These are phyloP conservation scores for Crioceris asparagi DNA, from an alignment of 2,888 invertebrate species.

Conservation along the genomic window DNA sequence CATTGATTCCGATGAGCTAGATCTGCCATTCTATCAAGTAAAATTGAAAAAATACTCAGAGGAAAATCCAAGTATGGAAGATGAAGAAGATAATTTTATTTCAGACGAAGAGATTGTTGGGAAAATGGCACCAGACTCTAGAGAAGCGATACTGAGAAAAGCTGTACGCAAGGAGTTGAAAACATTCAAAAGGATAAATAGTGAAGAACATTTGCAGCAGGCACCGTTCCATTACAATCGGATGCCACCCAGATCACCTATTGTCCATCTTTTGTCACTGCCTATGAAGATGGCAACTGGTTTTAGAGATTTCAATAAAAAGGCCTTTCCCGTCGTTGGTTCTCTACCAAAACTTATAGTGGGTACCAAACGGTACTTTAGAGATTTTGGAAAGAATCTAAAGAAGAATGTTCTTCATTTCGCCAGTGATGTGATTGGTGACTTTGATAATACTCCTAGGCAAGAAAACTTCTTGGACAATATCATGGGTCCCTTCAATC, in stretches of 20 bases:
- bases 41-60: conserved; percentile 11
- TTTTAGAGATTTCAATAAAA: conserved; percentile 26
- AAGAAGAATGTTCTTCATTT: conserved; percentile 28
- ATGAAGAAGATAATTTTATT: conserved; percentile 7
- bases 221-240: conserved; percentile 6
- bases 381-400: conserved; percentile 30
- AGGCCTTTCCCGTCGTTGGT: conserved; percentile 27
- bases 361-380: conserved; percentile 29
- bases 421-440: conserved; percentile 28
- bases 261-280: conserved; percentile 28
- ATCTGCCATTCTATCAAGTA: conserved; percentile 15
- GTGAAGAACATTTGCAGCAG: conserved; percentile 8
- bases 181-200: conserved; percentile 14
- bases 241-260: conserved; percentile 26
- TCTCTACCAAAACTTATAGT: conserved; percentile 29
- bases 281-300: conserved; percentile 29
- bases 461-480: too few relatives aligned
- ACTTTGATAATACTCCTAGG: conserved; percentile 22
- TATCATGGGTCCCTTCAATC: neutral
- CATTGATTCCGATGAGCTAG: conserved; percentile 14
- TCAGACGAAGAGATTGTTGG: conserved; percentile 3
- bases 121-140: neutral
- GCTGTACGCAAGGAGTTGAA: conserved; percentile 20
- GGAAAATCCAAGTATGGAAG: neutral
- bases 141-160: conserved; percentile 11